Evolutionary conservation across 1,140 invertebrate genomes (phyloP), one percentile per base, ranked within the genome.

Genomic region (Brachionus asplanchnoidis): DNA sequence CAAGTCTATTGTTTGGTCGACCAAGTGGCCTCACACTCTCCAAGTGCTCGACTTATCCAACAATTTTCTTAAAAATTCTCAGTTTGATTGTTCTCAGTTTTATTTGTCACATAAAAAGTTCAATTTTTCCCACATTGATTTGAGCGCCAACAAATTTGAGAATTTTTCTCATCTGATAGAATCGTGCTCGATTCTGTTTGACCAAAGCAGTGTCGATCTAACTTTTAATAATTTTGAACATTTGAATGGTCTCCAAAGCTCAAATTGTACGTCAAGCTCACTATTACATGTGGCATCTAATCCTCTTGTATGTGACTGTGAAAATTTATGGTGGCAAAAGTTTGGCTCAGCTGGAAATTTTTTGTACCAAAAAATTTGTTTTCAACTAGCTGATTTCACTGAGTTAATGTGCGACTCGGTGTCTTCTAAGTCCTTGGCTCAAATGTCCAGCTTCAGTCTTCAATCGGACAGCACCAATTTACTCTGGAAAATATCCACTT

Each of bases 51-150:
- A 77, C n/a, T 50, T 77, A 23, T 77, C 73, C 0, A 77, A 77
- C 23, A 77, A 77, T 53, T 26, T 50, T 46, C 14, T 77, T 1
- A 77, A 46, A 77, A 26, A 77, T 23, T 77, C 44, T 14, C 73
- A 77, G 14, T 77, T 77, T 14, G 73, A 77, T 46, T 77, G 73
- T 53, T 77, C 73, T 26, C 73, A 77, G 32, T 77, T 77, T 53
- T 28, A 50, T 26, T 32, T 77, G 3, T 26, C 73, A 12, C 46
- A 77, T 17, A 46, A 53, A 28, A 77, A 11, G 12, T 77, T 50
- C 50, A 77, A 77, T 17, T 26, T 77, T 14, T 14, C 17, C 3
- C 20, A 23, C 2, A 77, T 77, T 8, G 20, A 77, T 44, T 32
- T 77, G 14, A 77, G 73, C 14, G 9, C 9, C 12, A 77, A 77